Percentiles rank a stretch among this genome's conserved stretches.
Conservation (phyloP, 2,113 vertebrate species). For the Psammodynastes pulverulentus region DNA sequence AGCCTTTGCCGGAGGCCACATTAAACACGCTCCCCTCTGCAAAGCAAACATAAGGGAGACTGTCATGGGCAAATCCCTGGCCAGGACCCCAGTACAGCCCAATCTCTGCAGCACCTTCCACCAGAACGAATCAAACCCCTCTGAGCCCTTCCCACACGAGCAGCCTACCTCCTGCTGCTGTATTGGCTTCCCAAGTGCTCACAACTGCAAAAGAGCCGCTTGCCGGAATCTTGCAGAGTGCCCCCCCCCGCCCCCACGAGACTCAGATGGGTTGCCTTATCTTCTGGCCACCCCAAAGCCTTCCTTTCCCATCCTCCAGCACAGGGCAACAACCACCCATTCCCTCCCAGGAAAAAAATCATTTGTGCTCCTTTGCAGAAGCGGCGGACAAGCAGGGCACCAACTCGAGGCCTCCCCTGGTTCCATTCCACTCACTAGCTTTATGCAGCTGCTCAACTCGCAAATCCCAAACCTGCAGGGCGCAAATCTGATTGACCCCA, state of each 20-base stretch:
- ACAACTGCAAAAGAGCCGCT: neutral
- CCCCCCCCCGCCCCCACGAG: neutral
- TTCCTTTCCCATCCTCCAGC: neutral
- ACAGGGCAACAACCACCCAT: neutral
- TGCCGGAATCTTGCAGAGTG: neutral
- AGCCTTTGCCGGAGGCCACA: slow-evolving; percentile 92
- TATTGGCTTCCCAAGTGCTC: neutral
- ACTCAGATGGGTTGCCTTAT: neutral
- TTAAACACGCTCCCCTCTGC: slow-evolving; percentile 97
- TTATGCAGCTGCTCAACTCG: neutral
- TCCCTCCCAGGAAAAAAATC: neutral
- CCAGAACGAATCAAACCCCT: neutral
- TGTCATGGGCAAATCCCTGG: neutral
- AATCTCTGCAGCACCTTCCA: neutral
- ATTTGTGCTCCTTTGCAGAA: neutral
- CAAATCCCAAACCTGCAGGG: neutral
- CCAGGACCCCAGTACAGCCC: neutral
- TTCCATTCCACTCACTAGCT: neutral
- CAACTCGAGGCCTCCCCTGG: neutral
- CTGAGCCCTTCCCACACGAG: fast-evolving
- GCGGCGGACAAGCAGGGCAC: neutral
- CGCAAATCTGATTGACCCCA: neutral
- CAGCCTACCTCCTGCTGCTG: neutral
- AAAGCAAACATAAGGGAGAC: slow-evolving; percentile 36
- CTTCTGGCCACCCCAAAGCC: neutral